These are phyloP conservation scores for Drosophila ohnishii DNA, from an alignment of 1,140 invertebrate genomes.

Conservation along the genomic window DNA sequence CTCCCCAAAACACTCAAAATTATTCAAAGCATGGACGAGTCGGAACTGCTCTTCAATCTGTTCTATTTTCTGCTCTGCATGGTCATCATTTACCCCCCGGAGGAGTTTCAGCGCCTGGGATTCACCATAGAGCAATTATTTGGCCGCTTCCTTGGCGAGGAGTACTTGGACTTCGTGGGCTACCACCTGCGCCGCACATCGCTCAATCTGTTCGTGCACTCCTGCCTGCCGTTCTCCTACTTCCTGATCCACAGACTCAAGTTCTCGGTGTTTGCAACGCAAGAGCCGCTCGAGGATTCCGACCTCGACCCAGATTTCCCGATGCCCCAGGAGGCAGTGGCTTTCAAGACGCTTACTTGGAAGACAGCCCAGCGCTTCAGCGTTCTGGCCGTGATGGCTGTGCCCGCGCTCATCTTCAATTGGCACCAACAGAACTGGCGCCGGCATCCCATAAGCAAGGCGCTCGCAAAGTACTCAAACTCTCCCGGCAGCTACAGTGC, in stretches of 20 bases:
- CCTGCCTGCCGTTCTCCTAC: conserved; percentile 88
- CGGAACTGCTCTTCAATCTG: conserved; percentile 86
- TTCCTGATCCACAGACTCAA: conserved; percentile 84
- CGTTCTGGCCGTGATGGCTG: conserved; percentile 73
- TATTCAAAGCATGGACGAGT: conserved; percentile 80
- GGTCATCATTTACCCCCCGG: conserved; percentile 89
- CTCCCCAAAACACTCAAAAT: conserved; percentile 57
- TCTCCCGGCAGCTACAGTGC: conserved; percentile 86
- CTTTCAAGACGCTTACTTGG: conserved; percentile 82
- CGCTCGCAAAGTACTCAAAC: conserved; percentile 87
- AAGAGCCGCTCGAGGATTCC: conserved; percentile 68
- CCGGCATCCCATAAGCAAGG: conserved; percentile 89
- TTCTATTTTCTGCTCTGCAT: conserved; percentile 88
- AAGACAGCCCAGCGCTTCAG: conserved; percentile 82
- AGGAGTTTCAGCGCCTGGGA: conserved; percentile 89
- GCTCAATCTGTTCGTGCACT: conserved; percentile 87
- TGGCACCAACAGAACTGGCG: conserved; percentile 89
- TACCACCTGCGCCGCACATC: conserved; percentile 89
- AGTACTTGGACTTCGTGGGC: conserved; percentile 87
- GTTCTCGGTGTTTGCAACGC: conserved; percentile 83
- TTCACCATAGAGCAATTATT: conserved; percentile 89
- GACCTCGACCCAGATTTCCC: conserved; percentile 81
- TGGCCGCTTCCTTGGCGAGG: conserved; percentile 86
- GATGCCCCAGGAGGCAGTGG: conserved; percentile 80
- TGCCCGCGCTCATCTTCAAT: conserved; percentile 83